Percentiles rank a stretch among this genome's conserved stretches.
Evolutionary conservation across 2,113 vertebrate species (phyloP).

Genomic region (Seriola quinqueradiata): DNA sequence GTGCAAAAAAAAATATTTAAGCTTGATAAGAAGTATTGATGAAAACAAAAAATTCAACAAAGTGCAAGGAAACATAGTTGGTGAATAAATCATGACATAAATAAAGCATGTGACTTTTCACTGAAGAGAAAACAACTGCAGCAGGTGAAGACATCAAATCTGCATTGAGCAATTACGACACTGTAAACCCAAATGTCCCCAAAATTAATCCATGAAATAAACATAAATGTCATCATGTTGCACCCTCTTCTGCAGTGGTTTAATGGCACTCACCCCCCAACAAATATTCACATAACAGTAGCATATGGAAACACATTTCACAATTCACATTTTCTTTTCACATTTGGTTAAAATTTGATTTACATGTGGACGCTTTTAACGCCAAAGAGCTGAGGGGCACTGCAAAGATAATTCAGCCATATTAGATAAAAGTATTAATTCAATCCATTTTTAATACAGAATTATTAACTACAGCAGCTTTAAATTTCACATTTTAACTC

Average conservation of each 20-base stretch:
- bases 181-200: neutral
- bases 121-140: neutral
- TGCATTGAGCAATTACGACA: neutral
- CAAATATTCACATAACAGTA: neutral
- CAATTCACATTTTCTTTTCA: neutral
- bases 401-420: too few relatives aligned
- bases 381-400: too few relatives aligned
- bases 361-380: neutral
- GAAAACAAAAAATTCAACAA: neutral
- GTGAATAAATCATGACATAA: neutral
- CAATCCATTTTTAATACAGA: too few relatives aligned
- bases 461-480: too few relatives aligned
- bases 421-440: too few relatives aligned
- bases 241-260: neutral
- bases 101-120: neutral
- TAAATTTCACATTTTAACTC: too few relatives aligned
- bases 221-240: neutral
- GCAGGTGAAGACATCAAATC: neutral
- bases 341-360: neutral
- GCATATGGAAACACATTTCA: neutral
- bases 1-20: neutral
- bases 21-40: neutral
- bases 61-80: neutral
- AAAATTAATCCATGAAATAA: neutral
- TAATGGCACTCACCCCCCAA: neutral